A percentile compares a stretch with the other conserved stretches of the same genome.
Conservation (phyloP, 2,888 invertebrate species). For the Zootermopsis nevadensis region DNA sequence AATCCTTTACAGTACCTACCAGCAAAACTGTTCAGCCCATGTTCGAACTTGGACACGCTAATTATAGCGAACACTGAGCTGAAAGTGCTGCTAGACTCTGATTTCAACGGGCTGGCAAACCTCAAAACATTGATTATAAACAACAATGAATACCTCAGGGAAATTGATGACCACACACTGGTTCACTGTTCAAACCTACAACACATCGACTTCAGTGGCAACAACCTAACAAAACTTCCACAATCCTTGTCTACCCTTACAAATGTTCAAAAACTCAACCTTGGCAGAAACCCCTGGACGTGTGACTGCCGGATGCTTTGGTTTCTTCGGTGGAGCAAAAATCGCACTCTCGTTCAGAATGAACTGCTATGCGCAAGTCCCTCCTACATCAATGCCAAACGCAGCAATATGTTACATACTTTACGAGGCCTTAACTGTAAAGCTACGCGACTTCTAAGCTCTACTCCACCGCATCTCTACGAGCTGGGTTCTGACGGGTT, state of each 20-base stretch:
- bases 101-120: slow-evolving; percentile 73
- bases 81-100: slow-evolving; percentile 73
- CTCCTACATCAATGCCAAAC: slow-evolving; percentile 63
- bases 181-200: slow-evolving; percentile 71
- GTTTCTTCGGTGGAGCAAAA: slow-evolving; percentile 73
- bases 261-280: slow-evolving; percentile 72
- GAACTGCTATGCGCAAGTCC: slow-evolving; percentile 73
- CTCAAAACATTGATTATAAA: slow-evolving; percentile 71
- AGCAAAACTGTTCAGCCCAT: slow-evolving; percentile 72
- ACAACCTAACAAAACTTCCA: slow-evolving; percentile 78
- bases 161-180: slow-evolving; percentile 73
- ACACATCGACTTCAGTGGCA: slow-evolving; percentile 76
- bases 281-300: slow-evolving; percentile 82
- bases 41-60: slow-evolving; percentile 70
- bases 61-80: slow-evolving; percentile 76
- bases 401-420: slow-evolving; percentile 77
- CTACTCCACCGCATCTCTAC: slow-evolving; percentile 73
- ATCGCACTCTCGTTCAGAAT: slow-evolving; percentile 65
- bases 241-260: slow-evolving; percentile 74
- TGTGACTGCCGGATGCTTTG: slow-evolving; percentile 90
- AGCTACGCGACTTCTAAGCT: slow-evolving; percentile 70
- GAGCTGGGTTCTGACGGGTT: slow-evolving; percentile 74
- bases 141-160: slow-evolving; percentile 70
- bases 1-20: slow-evolving; percentile 70
- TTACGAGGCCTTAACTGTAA: slow-evolving; percentile 79